These are phyloP conservation scores for Pentalonia nigronervosa DNA, from an alignment of 1,140 invertebrate species.

Conservation along the genomic window DNA sequence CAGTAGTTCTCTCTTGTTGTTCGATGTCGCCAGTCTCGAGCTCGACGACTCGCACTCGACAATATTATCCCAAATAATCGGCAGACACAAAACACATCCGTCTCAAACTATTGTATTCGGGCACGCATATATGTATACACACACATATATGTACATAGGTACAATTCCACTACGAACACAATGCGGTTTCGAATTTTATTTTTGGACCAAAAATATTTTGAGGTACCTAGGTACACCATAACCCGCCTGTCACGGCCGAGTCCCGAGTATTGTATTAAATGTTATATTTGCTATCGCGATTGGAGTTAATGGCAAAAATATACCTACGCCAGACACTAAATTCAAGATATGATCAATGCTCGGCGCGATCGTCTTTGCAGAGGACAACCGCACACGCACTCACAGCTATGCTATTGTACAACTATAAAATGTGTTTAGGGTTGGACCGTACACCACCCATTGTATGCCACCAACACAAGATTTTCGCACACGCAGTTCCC, in stretches of 20 bases:
- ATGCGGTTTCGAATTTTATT: background rate
- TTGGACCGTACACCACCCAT: background rate
- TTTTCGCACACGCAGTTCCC: background rate
- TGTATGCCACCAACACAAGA: background rate
- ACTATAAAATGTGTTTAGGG: background rate
- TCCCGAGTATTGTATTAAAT: background rate
- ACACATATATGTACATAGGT: background rate
- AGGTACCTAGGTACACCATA: background rate
- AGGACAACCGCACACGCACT: background rate
- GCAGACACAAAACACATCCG: background rate
- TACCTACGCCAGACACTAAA: background rate
- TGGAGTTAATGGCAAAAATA: background rate
- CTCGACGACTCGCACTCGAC: background rate
- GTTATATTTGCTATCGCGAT: background rate
- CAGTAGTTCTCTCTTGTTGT: background rate
- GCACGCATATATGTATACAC: background rate
- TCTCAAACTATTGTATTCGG: background rate
- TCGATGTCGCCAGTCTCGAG: background rate
- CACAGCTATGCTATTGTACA: background rate
- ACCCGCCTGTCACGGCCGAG: background rate
- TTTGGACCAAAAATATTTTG: background rate
- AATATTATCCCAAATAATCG: background rate
- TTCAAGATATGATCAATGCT: background rate
- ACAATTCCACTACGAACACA: background rate
- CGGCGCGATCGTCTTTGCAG: background rate